phyloP scores from a whole-genome alignment of 2,113 vertebrate genomes.

The Siphamia tubifer region DNA sequence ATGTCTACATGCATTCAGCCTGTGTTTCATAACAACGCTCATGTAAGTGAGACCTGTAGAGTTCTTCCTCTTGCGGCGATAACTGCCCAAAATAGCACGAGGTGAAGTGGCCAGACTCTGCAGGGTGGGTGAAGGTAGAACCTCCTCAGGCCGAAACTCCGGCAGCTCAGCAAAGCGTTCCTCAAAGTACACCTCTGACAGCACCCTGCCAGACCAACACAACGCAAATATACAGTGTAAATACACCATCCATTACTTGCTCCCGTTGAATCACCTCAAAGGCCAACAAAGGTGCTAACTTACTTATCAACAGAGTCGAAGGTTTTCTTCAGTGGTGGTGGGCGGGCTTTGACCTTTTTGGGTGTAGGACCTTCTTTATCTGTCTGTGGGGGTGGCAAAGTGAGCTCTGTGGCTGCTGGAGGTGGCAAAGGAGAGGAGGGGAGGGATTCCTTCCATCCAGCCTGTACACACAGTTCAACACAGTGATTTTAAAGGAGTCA shows the following conservation, averaged over 20 bases:
- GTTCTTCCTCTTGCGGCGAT: constrained; percentile 92
- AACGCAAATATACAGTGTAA: constrained; percentile 46
- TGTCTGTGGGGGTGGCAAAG: constrained; percentile 64
- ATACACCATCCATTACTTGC: background rate
- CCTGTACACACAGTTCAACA: constrained; percentile 44
- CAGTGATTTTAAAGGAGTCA: background rate
- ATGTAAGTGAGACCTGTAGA: constrained; percentile 83
- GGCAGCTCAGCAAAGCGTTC: constrained; percentile 92
- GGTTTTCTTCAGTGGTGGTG: constrained; percentile 90
- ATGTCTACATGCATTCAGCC: background rate
- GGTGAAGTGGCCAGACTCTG: constrained; percentile 92
- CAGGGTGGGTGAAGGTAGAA: constrained; percentile 89
- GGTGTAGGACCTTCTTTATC: constrained; percentile 74
- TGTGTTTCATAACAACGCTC: background rate
- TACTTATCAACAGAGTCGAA: constrained; percentile 95
- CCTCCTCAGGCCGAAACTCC: constrained; percentile 90
- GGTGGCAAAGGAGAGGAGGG: constrained; percentile 74
- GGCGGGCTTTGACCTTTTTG: constrained; percentile 91
- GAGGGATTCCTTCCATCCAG: constrained; percentile 76
- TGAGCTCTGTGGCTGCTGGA: constrained; percentile 66
- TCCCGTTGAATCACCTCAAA: background rate
- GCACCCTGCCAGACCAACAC: constrained; percentile 82
- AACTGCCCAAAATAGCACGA: constrained; percentile 90
- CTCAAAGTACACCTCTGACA: constrained; percentile 91
- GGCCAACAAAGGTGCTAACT: constrained; percentile 62